A percentile compares a stretch with the other conserved stretches of the same genome.
These are phyloP conservation scores for Caenorhabditis elegans DNA, from an alignment of 1,140 invertebrate genomes.

Conservation along the genomic window DNA sequence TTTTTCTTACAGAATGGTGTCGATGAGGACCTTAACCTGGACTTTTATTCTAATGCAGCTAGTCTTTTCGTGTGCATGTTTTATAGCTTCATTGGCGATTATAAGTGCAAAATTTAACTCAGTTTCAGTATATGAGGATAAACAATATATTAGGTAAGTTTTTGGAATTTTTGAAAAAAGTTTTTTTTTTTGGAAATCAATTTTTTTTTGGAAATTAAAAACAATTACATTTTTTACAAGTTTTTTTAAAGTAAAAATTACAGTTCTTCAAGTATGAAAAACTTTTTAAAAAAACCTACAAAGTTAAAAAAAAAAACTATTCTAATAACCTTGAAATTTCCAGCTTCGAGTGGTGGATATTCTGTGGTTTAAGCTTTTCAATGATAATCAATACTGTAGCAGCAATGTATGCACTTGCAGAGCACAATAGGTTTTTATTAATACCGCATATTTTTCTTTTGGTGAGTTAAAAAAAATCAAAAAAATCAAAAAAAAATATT, in stretches of 20 bases:
- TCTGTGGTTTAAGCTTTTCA: constrained; percentile 32
- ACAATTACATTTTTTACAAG: too few relatives aligned
- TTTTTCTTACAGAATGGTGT: constrained; percentile 32
- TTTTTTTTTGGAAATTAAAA: too few relatives aligned
- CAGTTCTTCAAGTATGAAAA: too few relatives aligned
- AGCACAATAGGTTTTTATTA: not conserved
- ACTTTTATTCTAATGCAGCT: constrained; percentile 30
- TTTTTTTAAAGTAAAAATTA: too few relatives aligned
- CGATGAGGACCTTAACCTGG: constrained; percentile 11
- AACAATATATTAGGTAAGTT: constrained; percentile 36
- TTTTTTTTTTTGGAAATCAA: too few relatives aligned
- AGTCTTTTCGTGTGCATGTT: constrained; percentile 22
- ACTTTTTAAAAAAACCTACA: too few relatives aligned
- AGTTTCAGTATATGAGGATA: constrained; percentile 3
- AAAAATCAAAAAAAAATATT: too few relatives aligned
- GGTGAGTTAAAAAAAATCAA: too few relatives aligned
- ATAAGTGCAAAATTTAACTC: constrained; percentile 37
- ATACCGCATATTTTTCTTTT: not conserved
- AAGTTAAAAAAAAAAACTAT: too few relatives aligned
- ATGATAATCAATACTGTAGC: constrained; percentile 32
- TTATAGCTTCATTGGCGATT: constrained; percentile 25
- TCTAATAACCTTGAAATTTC: not conserved
- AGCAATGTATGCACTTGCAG: constrained; percentile 11
- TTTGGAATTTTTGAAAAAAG: not conserved
- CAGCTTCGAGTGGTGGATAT: constrained; percentile 39